Evolutionary conservation across 2,113 vertebrate species (phyloP).

Genomic region (Chauna torquata): DNA sequence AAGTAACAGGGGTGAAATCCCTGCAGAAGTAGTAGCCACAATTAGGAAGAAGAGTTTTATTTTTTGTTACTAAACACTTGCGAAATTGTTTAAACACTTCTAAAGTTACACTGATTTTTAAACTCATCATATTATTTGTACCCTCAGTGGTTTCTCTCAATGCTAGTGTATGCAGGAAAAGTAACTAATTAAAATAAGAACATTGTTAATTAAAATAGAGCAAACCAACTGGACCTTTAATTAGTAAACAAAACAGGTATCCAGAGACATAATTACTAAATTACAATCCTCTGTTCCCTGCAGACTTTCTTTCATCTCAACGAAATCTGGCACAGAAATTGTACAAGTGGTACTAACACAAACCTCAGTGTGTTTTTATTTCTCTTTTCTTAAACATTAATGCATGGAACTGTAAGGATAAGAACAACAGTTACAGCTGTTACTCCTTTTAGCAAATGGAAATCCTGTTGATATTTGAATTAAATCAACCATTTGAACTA

Average conservation of each 20-base stretch:
- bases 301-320: background rate
- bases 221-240: conserved; percentile 50
- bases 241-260: conserved; percentile 41
- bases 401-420: background rate
- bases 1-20: background rate
- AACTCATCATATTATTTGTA: background rate
- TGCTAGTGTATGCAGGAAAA: background rate
- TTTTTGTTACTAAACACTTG: background rate
- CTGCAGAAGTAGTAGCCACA: background rate
- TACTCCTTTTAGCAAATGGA: background rate
- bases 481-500: background rate
- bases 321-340: background rate
- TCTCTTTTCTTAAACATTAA: background rate
- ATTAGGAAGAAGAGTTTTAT: background rate
- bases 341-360: background rate
- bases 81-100: background rate
- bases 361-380: background rate
- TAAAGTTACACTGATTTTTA: no score
- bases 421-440: background rate
- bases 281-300: background rate
- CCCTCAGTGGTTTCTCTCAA: background rate
- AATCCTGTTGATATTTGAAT: background rate
- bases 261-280: conserved; percentile 14
- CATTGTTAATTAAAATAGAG: conserved; percentile 59
- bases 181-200: conserved; percentile 53